Conservation (phyloP, 2,797 vertebrate genomes). For the Cynopterus sphinx region DNA sequence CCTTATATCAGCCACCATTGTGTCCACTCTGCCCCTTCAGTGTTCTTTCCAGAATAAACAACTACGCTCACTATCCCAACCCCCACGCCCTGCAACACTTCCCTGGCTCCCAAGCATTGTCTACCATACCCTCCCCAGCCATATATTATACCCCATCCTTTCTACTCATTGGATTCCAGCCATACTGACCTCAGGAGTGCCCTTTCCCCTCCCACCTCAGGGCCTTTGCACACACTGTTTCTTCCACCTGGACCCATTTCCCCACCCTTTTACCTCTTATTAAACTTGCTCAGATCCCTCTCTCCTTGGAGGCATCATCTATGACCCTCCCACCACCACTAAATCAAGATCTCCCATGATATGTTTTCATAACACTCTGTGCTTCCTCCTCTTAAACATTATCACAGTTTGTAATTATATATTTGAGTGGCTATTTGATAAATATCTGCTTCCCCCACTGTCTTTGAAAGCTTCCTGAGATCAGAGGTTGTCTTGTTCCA, state of each 20-base stretch:
- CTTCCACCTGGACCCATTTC: neutral
- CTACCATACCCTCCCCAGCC: neutral
- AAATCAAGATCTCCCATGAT: neutral
- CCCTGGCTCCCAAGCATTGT: neutral
- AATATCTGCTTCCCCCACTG: neutral
- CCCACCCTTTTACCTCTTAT: neutral
- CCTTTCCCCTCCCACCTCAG: neutral
- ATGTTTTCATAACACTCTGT: neutral
- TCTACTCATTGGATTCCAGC: neutral
- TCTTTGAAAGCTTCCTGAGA: conserved; percentile 1
- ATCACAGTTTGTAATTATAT: neutral
- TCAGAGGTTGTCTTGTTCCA: neutral
- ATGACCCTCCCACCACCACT: neutral
- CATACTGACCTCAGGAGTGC: neutral
- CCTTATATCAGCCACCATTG: neutral
- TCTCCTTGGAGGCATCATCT: neutral
- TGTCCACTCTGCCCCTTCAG: neutral
- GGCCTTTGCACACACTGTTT: neutral
- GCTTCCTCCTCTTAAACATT: neutral
- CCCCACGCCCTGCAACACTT: neutral
- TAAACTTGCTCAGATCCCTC: neutral
- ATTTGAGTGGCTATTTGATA: neutral
- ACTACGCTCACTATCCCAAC: neutral
- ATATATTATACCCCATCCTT: neutral
- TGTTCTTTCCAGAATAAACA: neutral